Evolutionary conservation across 2,797 vertebrate species (phyloP).

Genomic region (Crocidura indochinensis): DNA sequence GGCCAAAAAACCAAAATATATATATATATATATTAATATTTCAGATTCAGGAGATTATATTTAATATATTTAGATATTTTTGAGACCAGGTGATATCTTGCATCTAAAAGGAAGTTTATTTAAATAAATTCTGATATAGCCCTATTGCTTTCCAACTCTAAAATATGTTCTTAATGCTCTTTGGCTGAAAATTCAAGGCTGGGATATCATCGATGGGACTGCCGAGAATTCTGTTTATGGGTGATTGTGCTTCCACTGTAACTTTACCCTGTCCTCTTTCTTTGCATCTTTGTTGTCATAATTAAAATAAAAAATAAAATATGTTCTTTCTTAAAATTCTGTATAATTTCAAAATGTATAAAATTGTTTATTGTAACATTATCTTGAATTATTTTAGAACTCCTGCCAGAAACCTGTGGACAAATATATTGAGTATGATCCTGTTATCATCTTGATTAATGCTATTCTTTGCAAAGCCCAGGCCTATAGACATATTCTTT

Average conservation of each 20-base stretch:
- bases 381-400: constrained; percentile 90
- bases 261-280: no score
- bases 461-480: constrained; percentile 97
- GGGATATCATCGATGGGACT: no score
- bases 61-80: constrained; percentile 32
- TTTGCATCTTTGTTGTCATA: no score
- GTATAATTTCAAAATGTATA: constrained; percentile 50
- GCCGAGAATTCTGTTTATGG: no score
- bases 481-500: constrained; percentile 97
- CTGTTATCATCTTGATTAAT: constrained; percentile 98
- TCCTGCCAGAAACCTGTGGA: constrained; percentile 98
- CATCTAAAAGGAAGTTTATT: constrained; percentile 51
- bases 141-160: constrained; percentile 27
- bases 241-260: no score
- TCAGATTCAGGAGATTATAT: constrained; percentile 19
- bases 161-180: constrained; percentile 30
- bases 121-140: constrained; percentile 55
- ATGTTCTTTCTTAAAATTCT: constrained; percentile 40
- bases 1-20: no score
- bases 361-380: constrained; percentile 61
- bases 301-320: no score
- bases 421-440: constrained; percentile 99
- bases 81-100: constrained; percentile 27
- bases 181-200: no score
- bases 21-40: constrained; percentile 45